Conservation (phyloP, 2,888 invertebrate genomes). For the Polietes domitor region DNA sequence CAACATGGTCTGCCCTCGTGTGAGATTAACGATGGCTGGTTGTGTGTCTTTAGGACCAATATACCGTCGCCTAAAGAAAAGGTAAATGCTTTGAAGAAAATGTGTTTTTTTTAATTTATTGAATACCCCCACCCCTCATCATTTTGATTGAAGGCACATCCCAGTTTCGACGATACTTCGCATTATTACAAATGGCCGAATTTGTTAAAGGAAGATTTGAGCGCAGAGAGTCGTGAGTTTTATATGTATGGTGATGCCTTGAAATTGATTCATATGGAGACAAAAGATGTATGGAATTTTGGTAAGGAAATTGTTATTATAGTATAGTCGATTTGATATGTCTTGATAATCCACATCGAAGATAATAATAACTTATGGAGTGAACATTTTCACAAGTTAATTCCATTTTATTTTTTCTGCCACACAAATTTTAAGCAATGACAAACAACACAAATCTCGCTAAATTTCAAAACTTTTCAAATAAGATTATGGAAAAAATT, state of each 20-base stretch:
- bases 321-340: no score
- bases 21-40: constrained; percentile 76
- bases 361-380: no score
- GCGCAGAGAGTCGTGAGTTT: constrained; percentile 48
- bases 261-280: constrained; percentile 71
- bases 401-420: no score
- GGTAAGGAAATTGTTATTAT: constrained; percentile 67
- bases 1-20: constrained; percentile 78
- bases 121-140: background rate
- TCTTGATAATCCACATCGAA: no score
- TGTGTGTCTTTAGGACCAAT: constrained; percentile 78
- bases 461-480: no score
- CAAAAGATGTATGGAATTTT: constrained; percentile 69
- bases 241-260: constrained; percentile 75
- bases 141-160: constrained; percentile 46
- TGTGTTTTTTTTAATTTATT: background rate
- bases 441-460: no score
- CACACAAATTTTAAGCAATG: no score
- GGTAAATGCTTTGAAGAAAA: constrained; percentile 58
- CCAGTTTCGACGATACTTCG: constrained; percentile 67
- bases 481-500: no score
- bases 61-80: constrained; percentile 64
- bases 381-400: no score
- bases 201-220: constrained; percentile 46
- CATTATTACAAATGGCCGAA: constrained; percentile 72